These are phyloP conservation scores for Drosophila truncata DNA, from an alignment of 1,140 invertebrate species.

Conservation along the genomic window DNA sequence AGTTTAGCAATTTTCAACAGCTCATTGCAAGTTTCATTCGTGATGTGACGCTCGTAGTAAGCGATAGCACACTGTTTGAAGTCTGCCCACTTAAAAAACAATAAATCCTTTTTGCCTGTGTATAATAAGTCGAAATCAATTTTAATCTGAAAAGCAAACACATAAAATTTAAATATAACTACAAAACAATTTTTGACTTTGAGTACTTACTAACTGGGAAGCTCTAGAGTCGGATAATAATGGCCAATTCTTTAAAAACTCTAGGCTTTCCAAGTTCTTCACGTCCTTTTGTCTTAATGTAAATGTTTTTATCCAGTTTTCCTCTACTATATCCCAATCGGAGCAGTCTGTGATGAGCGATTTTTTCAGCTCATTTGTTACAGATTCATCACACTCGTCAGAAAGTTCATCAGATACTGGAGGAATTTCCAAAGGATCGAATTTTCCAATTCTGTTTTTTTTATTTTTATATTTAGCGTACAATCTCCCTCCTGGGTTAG, in stretches of 20 bases:
- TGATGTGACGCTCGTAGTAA: neutral
- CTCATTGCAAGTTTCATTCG: neutral
- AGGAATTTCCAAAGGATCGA: no score
- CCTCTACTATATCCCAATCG: no score
- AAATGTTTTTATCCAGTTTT: no score
- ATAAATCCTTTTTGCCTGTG: neutral
- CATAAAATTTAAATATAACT: neutral
- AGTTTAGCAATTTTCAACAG: neutral
- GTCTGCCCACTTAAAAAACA: neutral
- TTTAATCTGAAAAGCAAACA: neutral
- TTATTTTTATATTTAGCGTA: neutral
- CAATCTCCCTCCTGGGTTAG: neutral
- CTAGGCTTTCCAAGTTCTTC: neutral
- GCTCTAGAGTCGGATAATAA: no score
- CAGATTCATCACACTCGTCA: no score
- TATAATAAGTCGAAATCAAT: neutral
- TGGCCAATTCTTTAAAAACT: no score
- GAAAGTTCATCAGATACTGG: neutral
- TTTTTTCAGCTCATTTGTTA: no score
- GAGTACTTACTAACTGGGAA: neutral
- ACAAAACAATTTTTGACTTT: neutral
- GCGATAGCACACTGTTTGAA: neutral
- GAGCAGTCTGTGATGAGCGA: no score
- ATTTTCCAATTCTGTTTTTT: neutral
- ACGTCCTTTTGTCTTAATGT: neutral